Conservation (phyloP, 2,113 vertebrate genomes). For the Oryctolagus cuniculus region DNA sequence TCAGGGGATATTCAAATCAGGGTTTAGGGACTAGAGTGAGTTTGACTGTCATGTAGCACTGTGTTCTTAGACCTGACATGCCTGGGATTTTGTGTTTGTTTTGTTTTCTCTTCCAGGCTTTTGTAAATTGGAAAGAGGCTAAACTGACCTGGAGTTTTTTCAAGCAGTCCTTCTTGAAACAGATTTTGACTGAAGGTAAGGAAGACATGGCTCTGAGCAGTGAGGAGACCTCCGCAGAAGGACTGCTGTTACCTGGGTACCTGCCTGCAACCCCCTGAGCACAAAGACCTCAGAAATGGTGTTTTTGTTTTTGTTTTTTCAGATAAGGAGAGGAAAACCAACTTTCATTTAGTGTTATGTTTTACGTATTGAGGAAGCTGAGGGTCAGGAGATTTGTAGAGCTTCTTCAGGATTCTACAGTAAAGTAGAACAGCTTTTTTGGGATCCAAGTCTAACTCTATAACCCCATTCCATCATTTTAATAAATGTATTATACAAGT, state of each 20-base stretch:
- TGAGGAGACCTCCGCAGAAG: neutral
- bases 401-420: neutral
- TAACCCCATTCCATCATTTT: neutral
- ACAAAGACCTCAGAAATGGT: neutral
- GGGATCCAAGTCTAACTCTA: neutral
- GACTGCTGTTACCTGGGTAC: neutral
- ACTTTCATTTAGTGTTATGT: constrained; percentile 24
- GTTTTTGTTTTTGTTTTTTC: neutral
- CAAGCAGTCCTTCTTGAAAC: constrained; percentile 98
- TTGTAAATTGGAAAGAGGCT: constrained; percentile 94
- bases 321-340: neutral
- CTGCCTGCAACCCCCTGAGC: neutral
- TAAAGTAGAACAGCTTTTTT: neutral
- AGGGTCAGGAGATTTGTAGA: neutral
- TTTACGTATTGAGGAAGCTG: constrained; percentile 1
- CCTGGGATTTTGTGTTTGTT: constrained; percentile 9
- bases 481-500: constrained; percentile 31
- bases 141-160: constrained; percentile 97
- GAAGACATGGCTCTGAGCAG: neutral
- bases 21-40: neutral
- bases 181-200: constrained; percentile 97
- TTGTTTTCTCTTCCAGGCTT: constrained; percentile 86
- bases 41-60: neutral
- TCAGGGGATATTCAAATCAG: neutral
- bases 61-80: neutral